Base-by-base conservation (phyloP, 2,113 vertebrate genomes). In the Ovis aries region DNA sequence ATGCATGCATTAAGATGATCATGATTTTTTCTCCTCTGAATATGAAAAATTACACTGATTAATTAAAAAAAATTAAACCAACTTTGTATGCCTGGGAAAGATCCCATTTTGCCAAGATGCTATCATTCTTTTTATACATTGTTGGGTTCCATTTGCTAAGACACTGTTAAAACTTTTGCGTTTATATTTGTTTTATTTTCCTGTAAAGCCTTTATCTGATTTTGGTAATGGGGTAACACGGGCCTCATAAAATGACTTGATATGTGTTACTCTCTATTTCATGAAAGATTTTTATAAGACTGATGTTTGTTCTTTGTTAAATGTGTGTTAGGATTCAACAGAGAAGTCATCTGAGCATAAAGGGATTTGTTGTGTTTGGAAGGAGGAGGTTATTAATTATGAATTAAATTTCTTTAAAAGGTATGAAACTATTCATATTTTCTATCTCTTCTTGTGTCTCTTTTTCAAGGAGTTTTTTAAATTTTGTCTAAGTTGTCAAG, bases 391-490 rank as follows among this genome's bases (percentile, higher is more conserved):
- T 84, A 77, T 53, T 94, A 57, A 84, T 45, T 87, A 50, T 45
- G 5, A 94, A 85, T 85, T 80, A 67, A 96, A 45, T 96, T 77
- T 96, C 36, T 82, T 45, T 45, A 83, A 96, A 55, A 87, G 25
- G 59, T 19, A 55, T 12, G 48, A 23, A 43, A 6, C 48, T 87
- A 40, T 90, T 90, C 25, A 29, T 55, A 48, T 88, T 93, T 93
- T 87, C 25, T 87, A 2, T 62, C 64, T 93, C 71, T 87, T 87
- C 25, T 57, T 93, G 52, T 36, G 15, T 62, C 19, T 53, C 9
- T 36, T 82, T 87, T 74, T 53, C 14, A 87, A 87, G 52, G 11
- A 40, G 12, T 50, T 91, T 36, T 36, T 36, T 36, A 36, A 36
- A 29, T 90, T 87, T 93, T 93, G 45, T 52, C 17, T 62, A 77